These are phyloP conservation scores for Mus spicilegus DNA, from an alignment of 2,113 vertebrate species.

Conservation along the genomic window DNA sequence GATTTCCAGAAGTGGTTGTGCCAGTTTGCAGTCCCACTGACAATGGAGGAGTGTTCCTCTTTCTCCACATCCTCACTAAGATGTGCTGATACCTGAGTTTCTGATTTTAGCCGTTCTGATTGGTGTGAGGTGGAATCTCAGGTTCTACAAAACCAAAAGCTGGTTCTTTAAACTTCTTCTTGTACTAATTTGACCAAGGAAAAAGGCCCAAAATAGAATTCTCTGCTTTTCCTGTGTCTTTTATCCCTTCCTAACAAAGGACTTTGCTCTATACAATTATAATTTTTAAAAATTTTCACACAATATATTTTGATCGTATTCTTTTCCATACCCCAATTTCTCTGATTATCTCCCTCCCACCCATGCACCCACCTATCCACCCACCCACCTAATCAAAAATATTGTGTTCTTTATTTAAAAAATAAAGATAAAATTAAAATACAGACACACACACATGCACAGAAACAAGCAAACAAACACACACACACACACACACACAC, in stretches of 20 bases:
- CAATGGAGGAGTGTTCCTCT: too few species aligned
- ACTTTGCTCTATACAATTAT: background rate
- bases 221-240: background rate
- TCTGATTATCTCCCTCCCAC: background rate
- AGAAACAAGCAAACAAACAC: background rate
- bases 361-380: too few species aligned
- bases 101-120: too few species aligned
- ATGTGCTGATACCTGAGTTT: too few species aligned
- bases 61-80: too few species aligned
- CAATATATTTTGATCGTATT: too few species aligned
- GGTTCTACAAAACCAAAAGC: too few species aligned
- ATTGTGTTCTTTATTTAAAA: background rate
- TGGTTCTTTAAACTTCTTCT: too few species aligned
- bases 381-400: background rate
- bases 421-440: background rate
- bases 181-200: background rate
- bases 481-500: background rate
- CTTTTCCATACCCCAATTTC: background rate
- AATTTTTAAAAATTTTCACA: background rate
- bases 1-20: too few species aligned
- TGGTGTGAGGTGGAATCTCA: too few species aligned
- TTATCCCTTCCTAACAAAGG: background rate
- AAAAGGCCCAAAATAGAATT: background rate
- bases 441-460: background rate
- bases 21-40: too few species aligned